Percentiles rank a stretch among this genome's conserved stretches.
These are phyloP conservation scores for Agrilus planipennis DNA, from an alignment of 1,140 invertebrate genomes.

Conservation along the genomic window DNA sequence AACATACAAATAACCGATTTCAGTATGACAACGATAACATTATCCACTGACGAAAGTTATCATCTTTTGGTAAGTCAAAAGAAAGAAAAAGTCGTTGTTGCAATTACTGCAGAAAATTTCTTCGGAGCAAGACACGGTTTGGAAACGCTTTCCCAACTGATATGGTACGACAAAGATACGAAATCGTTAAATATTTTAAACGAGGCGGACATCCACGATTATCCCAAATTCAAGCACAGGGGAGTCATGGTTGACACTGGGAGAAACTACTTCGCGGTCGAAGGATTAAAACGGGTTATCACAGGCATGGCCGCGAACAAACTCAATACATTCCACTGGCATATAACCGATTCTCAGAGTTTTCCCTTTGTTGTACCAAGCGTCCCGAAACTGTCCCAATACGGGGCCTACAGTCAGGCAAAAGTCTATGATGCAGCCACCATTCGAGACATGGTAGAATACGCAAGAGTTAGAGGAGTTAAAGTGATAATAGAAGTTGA, in stretches of 20 bases:
- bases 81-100: slow-evolving; percentile 39
- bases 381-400: slow-evolving; percentile 52
- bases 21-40: slow-evolving; percentile 27
- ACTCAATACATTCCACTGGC: slow-evolving; percentile 76
- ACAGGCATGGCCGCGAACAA: slow-evolving; percentile 66
- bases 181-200: slow-evolving; percentile 41
- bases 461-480: slow-evolving; percentile 54
- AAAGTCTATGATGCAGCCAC: slow-evolving; percentile 55
- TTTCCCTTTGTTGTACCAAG: slow-evolving; percentile 59
- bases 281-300: slow-evolving; percentile 53
- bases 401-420: slow-evolving; percentile 58
- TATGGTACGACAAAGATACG: slow-evolving; percentile 55
- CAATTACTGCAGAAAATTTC: slow-evolving; percentile 52
- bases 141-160: slow-evolving; percentile 64
- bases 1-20: slow-evolving; percentile 24
- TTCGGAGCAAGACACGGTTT: slow-evolving; percentile 65
- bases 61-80: slow-evolving; percentile 42
- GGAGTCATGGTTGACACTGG: slow-evolving; percentile 67
- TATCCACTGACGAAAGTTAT: slow-evolving; percentile 63
- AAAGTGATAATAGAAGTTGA: slow-evolving; percentile 62
- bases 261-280: slow-evolving; percentile 57
- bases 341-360: slow-evolving; percentile 69
- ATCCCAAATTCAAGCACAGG: slow-evolving; percentile 47
- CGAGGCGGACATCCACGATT: slow-evolving; percentile 40
- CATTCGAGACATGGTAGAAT: slow-evolving; percentile 48